Evolutionary conservation across 2,888 invertebrate species (phyloP).

Genomic region (Hirtodrosophila histrioides): DNA sequence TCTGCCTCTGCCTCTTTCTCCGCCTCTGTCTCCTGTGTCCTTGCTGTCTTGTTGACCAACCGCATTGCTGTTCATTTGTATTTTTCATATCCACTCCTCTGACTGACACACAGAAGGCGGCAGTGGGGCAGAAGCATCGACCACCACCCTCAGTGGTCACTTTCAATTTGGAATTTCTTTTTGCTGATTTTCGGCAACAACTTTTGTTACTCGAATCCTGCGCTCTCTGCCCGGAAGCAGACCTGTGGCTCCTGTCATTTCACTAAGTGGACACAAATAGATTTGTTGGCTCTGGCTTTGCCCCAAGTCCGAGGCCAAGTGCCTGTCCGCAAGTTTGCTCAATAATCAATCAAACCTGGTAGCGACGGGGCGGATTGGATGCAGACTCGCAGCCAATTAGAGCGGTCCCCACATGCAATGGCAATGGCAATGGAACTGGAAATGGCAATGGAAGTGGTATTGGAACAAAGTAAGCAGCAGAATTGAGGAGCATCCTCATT

Average conservation of each 20-base stretch:
- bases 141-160: conserved; percentile 61
- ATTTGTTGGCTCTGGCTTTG: conserved; percentile 64
- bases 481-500: conserved; percentile 48
- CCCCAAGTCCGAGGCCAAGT: conserved; percentile 52
- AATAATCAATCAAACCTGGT: conserved; percentile 84
- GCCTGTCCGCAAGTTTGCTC: conserved; percentile 84
- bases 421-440: not conserved
- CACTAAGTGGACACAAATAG: conserved; percentile 84
- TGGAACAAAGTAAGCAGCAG: conserved; percentile 34
- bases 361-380: conserved; percentile 5
- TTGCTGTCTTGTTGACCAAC: conserved; percentile 78
- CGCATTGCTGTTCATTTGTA: conserved; percentile 74
- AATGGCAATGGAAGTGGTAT: conserved; percentile 2
- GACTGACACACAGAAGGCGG: conserved; percentile 28
- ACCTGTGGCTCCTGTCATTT: conserved; percentile 60
- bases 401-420: conserved; percentile 58
- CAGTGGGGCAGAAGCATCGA: not conserved
- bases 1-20: conserved; percentile 13
- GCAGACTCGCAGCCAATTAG: conserved; percentile 54
- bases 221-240: not conserved
- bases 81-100: conserved; percentile 65
- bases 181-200: conserved; percentile 61
- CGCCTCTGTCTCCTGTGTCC: not conserved
- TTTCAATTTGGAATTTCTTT: conserved; percentile 75
- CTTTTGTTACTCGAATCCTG: conserved; percentile 39